Percentiles rank a stretch among this genome's conserved stretches.
These are phyloP conservation scores for Incurvaria masculella DNA, from an alignment of 2,888 invertebrate species.

Conservation along the genomic window DNA sequence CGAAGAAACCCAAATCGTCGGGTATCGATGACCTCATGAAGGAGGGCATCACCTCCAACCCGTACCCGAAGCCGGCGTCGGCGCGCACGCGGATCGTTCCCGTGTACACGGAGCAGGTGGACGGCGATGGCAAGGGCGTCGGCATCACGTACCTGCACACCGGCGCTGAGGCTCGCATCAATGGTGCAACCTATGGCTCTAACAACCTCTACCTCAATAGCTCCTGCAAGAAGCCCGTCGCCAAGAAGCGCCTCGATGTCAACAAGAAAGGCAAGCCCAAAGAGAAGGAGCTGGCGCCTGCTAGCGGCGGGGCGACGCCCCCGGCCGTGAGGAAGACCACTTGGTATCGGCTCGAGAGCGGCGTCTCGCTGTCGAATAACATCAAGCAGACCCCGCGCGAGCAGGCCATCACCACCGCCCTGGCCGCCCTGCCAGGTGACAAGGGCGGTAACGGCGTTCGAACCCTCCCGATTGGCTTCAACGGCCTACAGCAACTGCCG, in stretches of 20 bases:
- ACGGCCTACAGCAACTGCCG: conserved; percentile 42
- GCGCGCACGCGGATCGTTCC: background rate
- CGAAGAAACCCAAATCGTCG: too few species aligned
- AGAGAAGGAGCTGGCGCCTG: too few species aligned
- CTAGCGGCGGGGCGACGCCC: too few species aligned
- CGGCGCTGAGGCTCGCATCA: conserved; percentile 24
- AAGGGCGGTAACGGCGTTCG: conserved; percentile 37
- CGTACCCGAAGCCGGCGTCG: background rate
- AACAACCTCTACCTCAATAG: conserved; percentile 41
- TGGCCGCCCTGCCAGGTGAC: conserved; percentile 14
- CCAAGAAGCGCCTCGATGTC: conserved; percentile 29
- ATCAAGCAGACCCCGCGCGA: background rate
- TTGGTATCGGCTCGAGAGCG: background rate
- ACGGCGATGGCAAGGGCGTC: background rate
- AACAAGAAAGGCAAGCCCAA: background rate
- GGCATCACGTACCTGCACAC: too few species aligned
- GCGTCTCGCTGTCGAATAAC: too few species aligned
- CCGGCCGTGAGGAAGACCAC: background rate
- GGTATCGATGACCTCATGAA: too few species aligned
- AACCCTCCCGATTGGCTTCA: conserved; percentile 39
- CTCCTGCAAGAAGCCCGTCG: conserved; percentile 27
- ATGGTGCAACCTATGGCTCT: conserved; percentile 46
- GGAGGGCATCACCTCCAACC: background rate
- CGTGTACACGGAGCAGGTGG: background rate
- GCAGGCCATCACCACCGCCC: background rate